Conservation (phyloP, 2,797 vertebrate species). For the Epinephelus awoara region DNA sequence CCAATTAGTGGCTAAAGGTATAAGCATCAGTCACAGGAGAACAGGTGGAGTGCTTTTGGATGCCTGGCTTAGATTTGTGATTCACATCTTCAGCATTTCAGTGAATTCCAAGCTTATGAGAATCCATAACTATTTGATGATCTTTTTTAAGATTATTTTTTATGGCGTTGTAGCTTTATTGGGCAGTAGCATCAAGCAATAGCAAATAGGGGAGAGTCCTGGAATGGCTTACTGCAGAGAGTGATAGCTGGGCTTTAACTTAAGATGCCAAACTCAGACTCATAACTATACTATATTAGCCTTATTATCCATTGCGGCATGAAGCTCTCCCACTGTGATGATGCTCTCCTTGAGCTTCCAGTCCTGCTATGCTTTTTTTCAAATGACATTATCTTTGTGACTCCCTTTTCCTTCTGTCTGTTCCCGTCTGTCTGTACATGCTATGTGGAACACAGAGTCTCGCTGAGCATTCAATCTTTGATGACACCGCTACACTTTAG, state of each 20-base stretch:
- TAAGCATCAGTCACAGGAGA: slow-evolving; percentile 64
- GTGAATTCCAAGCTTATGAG: slow-evolving; percentile 65
- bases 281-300: slow-evolving; percentile 66
- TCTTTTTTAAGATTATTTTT: slow-evolving; percentile 73
- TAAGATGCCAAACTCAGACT: slow-evolving; percentile 58
- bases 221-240: slow-evolving; percentile 50
- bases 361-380: slow-evolving; percentile 33
- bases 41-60: slow-evolving; percentile 63
- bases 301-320: slow-evolving; percentile 60
- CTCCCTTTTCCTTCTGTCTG: slow-evolving; percentile 44
- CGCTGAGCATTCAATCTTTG: slow-evolving; percentile 73
- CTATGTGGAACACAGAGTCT: slow-evolving; percentile 71
- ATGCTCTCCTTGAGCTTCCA: slow-evolving; percentile 48
- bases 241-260: slow-evolving; percentile 54
- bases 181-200: slow-evolving; percentile 47
- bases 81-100: slow-evolving; percentile 58
- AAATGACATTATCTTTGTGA: slow-evolving; percentile 53
- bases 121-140: slow-evolving; percentile 72
- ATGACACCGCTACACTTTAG: slow-evolving; percentile 70
- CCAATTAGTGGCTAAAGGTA: slow-evolving; percentile 73
- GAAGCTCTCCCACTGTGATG: slow-evolving; percentile 51
- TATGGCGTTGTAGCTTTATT: slow-evolving; percentile 67
- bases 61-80: slow-evolving; percentile 49
- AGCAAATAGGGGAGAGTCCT: slow-evolving; percentile 49
- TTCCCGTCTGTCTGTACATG: slow-evolving; percentile 60